Base-by-base conservation (phyloP, 1,140 invertebrate genomes). In the Drosophila pruinosa region DNA sequence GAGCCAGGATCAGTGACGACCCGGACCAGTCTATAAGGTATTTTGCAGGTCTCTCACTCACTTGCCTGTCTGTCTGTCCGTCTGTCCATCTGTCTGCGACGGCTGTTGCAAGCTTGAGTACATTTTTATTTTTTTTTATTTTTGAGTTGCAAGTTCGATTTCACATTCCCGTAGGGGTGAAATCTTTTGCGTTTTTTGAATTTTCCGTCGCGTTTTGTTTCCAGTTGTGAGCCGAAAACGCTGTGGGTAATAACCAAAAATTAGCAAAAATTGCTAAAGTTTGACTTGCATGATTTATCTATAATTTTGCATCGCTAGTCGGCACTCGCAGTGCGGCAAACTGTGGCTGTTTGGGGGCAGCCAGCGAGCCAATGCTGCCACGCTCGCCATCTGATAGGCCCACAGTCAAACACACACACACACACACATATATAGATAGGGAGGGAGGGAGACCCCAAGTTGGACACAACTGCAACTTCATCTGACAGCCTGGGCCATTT, bases 261-360 rank as follows among this genome's bases (percentile, higher is more conserved):
- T 88, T 88, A 88, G 83, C 82, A 88, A 75, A 88, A 88, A 88
- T 88, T 88, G 82, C 82, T 74, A 78, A 82, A 88, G 82, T 88
- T 88, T 88, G 82, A 88, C 82, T 88, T 88, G 82, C 82, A 88
- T 88, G 82, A 88, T 88, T 88, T 88, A 88, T 88, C 82, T 88
- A 88, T 88, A 88, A 88, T 88, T 88, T 88, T 88, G 56, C 71
- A 88, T 88, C 82, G 77, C 74, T 53, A 79, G 72, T 73, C 79
- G 79, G 70, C 77, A 58, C 77, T 69, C 73, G 19, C 59, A 54
- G 41, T 54, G 26, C 47, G 50, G 8, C 14, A 34, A 48, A 39
- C 3, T 75, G 12, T 34, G n/a, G n/a, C 10, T 7, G 24, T 1
- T 31, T 28, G 39, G 54, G 24, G 39, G 24, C 39, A 17, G 39